Evolutionary conservation across 2,113 vertebrate species (phyloP), one percentile per base, ranked within the genome.

Genomic region (Eidolon helvum): DNA sequence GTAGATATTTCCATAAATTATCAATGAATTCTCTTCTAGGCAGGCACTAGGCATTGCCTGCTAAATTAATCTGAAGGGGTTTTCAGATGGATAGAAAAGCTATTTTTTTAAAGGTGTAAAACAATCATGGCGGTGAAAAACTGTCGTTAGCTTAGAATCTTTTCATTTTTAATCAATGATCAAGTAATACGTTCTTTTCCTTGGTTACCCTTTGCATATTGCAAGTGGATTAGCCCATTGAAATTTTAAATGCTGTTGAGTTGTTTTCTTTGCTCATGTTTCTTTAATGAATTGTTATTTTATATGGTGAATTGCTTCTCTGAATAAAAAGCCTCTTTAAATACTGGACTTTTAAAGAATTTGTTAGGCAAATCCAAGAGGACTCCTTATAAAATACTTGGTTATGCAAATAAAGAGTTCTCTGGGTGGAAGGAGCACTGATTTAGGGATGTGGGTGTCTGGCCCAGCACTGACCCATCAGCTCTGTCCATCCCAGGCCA

Each of bases 1-100:
- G 98, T 99, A 99, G 99, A 99, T 99, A 99, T 99, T 99, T 99
- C 99, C 99, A 99, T 99, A 99, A 99, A 99, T 99, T 99, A 99
- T 99, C 99, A 99, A 99, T 99, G 99, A 99, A 99, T 99, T 98
- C 98, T 99, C 98, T 98, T 99, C 98, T 96, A 98, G 94, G 98
- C 98, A 98, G 98, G 99, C 99, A 98, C 96, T 98, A 98, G 98
- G 98, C 99, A 98, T 99, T 98, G 98, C 98, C 98, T 98, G 97
- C 98, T 99, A 98, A 99, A 99, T 98, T 99, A 99, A 99, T 99
- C 98, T 98, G 98, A 96, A 98, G 98, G 98, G 97, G 98, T 97
- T 98, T 94, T 97, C 95, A 98, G 98, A 98, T 94, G 97, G 98
- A 97, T 97, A 98, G 97, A 98, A 98, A 98, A 95, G 95, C 57